phyloP scores from a whole-genome alignment of 2,888 invertebrate genomes.

The Junonia oenone region DNA sequence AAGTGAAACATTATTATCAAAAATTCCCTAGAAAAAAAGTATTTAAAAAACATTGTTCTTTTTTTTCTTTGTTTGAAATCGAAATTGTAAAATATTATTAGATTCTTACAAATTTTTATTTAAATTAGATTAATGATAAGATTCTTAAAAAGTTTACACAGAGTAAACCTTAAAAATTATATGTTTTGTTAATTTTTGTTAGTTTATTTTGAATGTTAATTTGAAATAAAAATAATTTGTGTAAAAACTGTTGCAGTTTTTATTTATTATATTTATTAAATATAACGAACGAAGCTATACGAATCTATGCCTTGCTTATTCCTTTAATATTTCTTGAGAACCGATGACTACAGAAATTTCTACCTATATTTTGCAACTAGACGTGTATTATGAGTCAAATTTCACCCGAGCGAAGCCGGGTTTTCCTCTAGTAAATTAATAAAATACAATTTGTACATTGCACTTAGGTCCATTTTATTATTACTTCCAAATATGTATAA shows the following conservation, averaged over 20 bases:
- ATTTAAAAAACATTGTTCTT: too few relatives aligned
- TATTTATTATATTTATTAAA: background rate
- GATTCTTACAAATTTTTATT: too few relatives aligned
- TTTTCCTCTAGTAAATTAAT: constrained; percentile 19
- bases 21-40: too few relatives aligned
- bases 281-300: constrained; percentile 12
- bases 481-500: too few relatives aligned
- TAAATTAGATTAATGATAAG: background rate
- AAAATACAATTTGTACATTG: too few relatives aligned
- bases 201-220: constrained; percentile 12
- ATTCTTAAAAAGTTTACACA: constrained; percentile 10
- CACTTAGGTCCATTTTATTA: too few relatives aligned
- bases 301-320: constrained; percentile 23
- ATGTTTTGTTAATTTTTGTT: constrained; percentile 7
- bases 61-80: too few relatives aligned
- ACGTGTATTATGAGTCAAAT: constrained; percentile 17
- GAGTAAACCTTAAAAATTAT: constrained; percentile 4
- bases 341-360: constrained; percentile 28
- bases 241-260: background rate
- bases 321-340: constrained; percentile 28
- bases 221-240: constrained; percentile 12
- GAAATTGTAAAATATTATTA: too few relatives aligned
- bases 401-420: constrained; percentile 21
- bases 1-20: too few relatives aligned
- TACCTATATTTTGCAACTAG: constrained; percentile 24